Evolutionary conservation across 2,797 vertebrate species (phyloP).

Genomic region (Parauchenoglanis punctatus): DNA sequence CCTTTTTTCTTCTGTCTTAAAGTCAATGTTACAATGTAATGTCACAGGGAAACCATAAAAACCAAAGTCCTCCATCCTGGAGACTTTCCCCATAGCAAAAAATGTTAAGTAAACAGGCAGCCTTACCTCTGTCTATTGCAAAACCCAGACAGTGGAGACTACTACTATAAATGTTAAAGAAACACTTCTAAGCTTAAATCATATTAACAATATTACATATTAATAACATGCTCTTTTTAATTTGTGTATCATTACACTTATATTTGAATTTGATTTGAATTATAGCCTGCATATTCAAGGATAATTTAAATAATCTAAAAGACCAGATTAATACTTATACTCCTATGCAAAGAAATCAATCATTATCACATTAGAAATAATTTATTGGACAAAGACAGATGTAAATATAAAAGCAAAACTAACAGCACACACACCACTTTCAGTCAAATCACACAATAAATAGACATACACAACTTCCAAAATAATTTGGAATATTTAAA

Average conservation of each 20-base stretch:
- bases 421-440: slow-evolving; percentile 15
- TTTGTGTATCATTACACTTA: neutral
- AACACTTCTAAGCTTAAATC: neutral
- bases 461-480: neutral
- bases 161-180: neutral
- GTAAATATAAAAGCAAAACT: slow-evolving; percentile 38
- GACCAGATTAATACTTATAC: neutral
- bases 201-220: neutral
- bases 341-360: neutral
- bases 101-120: neutral
- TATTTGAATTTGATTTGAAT: neutral
- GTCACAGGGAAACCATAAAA: neutral
- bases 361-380: slow-evolving; percentile 52
- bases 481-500: neutral
- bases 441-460: slow-evolving; percentile 42
- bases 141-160: neutral
- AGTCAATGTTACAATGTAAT: neutral
- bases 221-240: neutral
- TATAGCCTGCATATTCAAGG: neutral
- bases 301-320: neutral
- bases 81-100: neutral
- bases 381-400: slow-evolving; percentile 59
- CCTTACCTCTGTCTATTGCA: neutral
- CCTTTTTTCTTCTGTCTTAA: neutral
- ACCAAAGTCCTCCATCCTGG: neutral